Evolutionary conservation across 1,140 invertebrate genomes (phyloP).

Genomic region (fruit fly (Drosophila melanogaster)): Release_6_plus_ISO1_MT NT_037436.4:18504501-18505000

Average conservation of each 20-base stretch:
- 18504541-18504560: constrained; percentile 33
- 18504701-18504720: constrained; percentile 13
- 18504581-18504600: constrained; percentile 33
- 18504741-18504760: background rate
- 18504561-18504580: background rate
- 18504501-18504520: constrained; percentile 54
- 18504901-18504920: constrained; percentile 48
- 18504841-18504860: constrained; percentile 12
- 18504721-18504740: background rate
- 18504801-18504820: background rate
- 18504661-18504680: constrained; percentile 40
- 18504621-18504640: constrained; percentile 50
- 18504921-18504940: constrained; percentile 59
- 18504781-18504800: background rate
- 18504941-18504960: constrained; percentile 16
- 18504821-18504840: background rate
- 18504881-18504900: constrained; percentile 1
- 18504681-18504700: constrained; percentile 24
- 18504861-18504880: background rate
- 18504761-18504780: background rate
- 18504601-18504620: constrained; percentile 41
- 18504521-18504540: constrained; percentile 43
- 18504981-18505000: constrained; percentile 18
- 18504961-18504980: background rate
- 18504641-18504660: constrained; percentile 36